Evolutionary conservation across 1,140 invertebrate genomes (phyloP).

Genomic region (Schlechtendalia chinensis): DNA sequence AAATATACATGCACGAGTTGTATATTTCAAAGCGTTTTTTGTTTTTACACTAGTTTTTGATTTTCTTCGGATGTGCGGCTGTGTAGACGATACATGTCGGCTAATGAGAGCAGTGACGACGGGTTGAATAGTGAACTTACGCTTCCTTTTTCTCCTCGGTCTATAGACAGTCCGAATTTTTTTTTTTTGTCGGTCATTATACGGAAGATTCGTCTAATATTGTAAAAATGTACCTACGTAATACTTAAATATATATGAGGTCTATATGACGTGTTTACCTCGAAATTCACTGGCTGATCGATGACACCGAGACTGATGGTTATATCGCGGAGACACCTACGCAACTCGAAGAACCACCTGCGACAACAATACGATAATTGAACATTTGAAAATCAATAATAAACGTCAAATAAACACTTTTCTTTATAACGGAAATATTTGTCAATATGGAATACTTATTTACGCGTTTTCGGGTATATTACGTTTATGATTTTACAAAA

Average conservation of each 20-base stretch:
- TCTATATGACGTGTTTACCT: slow-evolving; percentile 9
- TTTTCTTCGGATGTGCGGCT: neutral
- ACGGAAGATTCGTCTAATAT: neutral
- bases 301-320: slow-evolving; percentile 31
- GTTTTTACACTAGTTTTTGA: neutral
- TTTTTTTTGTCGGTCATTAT: slow-evolving; percentile 9
- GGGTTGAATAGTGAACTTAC: slow-evolving; percentile 10
- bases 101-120: neutral
- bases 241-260: neutral
- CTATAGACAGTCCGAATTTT: neutral
- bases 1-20: neutral
- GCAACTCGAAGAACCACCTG: slow-evolving; percentile 40
- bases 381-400: too few relatives aligned
- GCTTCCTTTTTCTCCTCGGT: slow-evolving; percentile 26
- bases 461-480: too few relatives aligned
- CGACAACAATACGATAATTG: neutral
- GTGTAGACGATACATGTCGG: neutral
- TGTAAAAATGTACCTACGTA: neutral
- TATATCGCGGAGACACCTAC: slow-evolving; percentile 39
- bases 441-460: too few relatives aligned
- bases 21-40: neutral
- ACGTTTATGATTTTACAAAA: too few relatives aligned
- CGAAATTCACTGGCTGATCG: slow-evolving; percentile 37
- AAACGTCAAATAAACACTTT: too few relatives aligned
- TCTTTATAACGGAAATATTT: too few relatives aligned